Conservation (phyloP, 2,888 invertebrate genomes). For the Dysmachus trigonus region DNA sequence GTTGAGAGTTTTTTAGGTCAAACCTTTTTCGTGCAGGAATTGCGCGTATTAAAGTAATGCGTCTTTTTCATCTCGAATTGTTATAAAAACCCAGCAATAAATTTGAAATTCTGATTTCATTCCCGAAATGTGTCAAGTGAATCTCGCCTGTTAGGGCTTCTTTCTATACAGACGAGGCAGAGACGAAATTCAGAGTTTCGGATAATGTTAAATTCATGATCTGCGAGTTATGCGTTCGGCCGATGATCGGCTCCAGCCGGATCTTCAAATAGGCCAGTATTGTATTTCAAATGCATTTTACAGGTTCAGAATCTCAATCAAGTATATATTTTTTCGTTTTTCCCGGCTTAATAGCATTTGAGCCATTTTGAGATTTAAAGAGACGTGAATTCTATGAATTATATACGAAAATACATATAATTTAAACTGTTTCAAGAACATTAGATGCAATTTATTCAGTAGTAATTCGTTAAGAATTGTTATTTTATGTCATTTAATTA, state of each 20-base stretch:
- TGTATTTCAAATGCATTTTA: background rate
- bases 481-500: too few species aligned
- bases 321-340: background rate
- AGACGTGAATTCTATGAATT: background rate
- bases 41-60: background rate
- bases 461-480: too few species aligned
- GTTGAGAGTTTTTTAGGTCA: background rate
- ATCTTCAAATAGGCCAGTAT: background rate
- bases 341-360: background rate
- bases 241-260: background rate
- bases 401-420: too few species aligned
- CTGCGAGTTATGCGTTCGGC: background rate
- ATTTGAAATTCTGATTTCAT: background rate
- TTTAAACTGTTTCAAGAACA: too few species aligned
- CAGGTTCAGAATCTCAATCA: background rate
- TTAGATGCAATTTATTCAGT: too few species aligned
- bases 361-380: background rate
- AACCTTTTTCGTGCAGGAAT: background rate
- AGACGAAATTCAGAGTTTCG: background rate
- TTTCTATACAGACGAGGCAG: background rate
- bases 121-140: background rate
- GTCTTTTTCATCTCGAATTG: background rate
- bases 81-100: background rate
- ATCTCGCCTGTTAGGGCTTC: background rate
- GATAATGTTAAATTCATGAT: background rate